Evolutionary conservation across 2,888 invertebrate genomes (phyloP).

Genomic region (Zonitis immaculata): DNA sequence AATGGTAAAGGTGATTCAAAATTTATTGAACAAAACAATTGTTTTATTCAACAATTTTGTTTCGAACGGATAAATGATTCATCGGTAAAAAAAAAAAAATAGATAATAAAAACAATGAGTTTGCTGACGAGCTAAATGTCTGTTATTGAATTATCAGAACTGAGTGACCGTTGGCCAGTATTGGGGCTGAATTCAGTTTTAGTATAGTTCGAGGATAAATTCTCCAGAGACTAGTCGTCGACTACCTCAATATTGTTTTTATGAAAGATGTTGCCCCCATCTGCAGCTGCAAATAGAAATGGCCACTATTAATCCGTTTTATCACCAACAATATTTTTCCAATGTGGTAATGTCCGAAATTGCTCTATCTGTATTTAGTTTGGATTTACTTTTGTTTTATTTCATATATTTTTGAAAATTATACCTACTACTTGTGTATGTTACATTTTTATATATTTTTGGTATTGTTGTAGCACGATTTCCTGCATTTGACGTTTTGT

Average conservation of each 20-base stretch:
- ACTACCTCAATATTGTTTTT: conserved; percentile 38
- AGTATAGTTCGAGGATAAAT: conserved; percentile 9
- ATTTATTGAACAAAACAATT: background rate
- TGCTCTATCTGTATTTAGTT: background rate
- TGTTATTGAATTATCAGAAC: conserved; percentile 46
- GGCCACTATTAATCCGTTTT: conserved; percentile 23
- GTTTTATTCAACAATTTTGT: conserved; percentile 2
- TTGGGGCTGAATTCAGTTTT: conserved; percentile 15
- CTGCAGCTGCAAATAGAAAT: conserved; percentile 21
- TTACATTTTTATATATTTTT: background rate
- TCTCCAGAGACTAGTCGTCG: conserved; percentile 16
- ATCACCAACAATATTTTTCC: conserved; percentile 23
- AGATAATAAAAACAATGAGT: conserved; percentile 6
- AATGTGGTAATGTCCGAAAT: background rate
- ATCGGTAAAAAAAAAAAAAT: too few relatives aligned
- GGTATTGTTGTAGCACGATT: conserved; percentile 17
- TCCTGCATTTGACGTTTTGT: conserved; percentile 21
- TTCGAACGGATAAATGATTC: conserved; percentile 13
- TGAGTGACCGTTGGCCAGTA: conserved; percentile 44
- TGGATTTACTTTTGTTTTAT: background rate
- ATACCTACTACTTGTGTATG: too few relatives aligned
- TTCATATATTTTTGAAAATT: too few relatives aligned
- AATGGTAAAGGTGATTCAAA: background rate
- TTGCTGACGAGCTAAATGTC: conserved; percentile 33
- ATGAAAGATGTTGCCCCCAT: conserved; percentile 36